These are phyloP conservation scores for Hemiprocne comata DNA, from an alignment of 2,113 vertebrate species.

Conservation along the genomic window DNA sequence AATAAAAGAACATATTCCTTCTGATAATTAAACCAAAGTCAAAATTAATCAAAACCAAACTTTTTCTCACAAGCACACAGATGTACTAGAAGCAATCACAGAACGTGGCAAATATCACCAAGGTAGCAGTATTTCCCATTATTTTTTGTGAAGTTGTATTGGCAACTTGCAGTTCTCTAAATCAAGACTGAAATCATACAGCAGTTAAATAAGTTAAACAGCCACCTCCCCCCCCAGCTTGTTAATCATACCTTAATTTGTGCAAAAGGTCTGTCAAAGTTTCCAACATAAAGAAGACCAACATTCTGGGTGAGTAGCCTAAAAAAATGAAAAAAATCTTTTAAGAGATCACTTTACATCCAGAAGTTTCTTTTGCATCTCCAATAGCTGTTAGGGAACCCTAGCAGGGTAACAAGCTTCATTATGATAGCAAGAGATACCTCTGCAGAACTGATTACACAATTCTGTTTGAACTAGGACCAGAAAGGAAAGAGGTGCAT, in stretches of 20 bases:
- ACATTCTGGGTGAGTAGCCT: slow-evolving; percentile 92
- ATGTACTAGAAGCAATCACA: background rate
- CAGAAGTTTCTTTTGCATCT: background rate
- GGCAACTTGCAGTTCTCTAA: background rate
- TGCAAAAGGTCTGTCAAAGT: slow-evolving; percentile 94
- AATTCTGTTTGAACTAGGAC: background rate
- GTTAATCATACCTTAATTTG: slow-evolving; percentile 91
- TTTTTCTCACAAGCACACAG: background rate
- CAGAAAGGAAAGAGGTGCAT: background rate
- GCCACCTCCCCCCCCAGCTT: background rate
- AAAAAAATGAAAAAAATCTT: slow-evolving; percentile 67
- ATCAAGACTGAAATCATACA: background rate
- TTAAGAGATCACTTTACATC: slow-evolving; percentile 55
- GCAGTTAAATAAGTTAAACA: background rate
- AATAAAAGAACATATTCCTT: background rate
- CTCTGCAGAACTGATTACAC: slow-evolving; percentile 10
- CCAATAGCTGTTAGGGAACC: background rate
- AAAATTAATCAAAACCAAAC: background rate
- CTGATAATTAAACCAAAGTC: background rate
- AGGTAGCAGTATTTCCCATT: background rate
- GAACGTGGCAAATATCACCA: background rate
- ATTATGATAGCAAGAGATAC: background rate
- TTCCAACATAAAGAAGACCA: slow-evolving; percentile 95
- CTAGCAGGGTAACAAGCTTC: background rate
- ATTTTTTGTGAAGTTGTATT: background rate